These are phyloP conservation scores for Sphaerophoria rueppellii DNA, from an alignment of 2,888 invertebrate species.

Conservation along the genomic window DNA sequence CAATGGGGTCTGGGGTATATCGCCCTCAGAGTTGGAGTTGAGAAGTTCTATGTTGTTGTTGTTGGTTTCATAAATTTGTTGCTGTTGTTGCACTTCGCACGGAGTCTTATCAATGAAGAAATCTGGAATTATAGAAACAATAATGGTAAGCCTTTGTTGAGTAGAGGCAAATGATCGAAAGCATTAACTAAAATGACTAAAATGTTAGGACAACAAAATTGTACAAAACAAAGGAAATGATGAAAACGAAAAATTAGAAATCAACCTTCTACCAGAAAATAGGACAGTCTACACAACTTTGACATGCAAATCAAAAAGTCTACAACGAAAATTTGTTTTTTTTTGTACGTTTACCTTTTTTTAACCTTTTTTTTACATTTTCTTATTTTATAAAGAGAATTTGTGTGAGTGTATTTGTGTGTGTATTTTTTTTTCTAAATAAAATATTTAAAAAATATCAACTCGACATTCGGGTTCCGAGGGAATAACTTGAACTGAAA, in stretches of 20 bases:
- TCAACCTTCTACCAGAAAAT: slow-evolving; percentile 34
- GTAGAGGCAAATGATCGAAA: too few species aligned
- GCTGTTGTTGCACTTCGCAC: slow-evolving; percentile 58
- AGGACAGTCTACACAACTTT: slow-evolving; percentile 31
- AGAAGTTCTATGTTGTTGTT: slow-evolving; percentile 47
- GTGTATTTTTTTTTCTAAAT: slow-evolving; percentile 56
- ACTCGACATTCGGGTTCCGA: slow-evolving; percentile 79
- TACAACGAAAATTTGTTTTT: slow-evolving; percentile 28
- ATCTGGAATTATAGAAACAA: slow-evolving; percentile 74
- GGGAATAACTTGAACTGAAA: slow-evolving; percentile 81
- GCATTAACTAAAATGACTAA: background rate
- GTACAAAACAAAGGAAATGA: slow-evolving; percentile 8
- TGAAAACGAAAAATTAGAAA: background rate
- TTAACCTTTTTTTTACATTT: slow-evolving; percentile 47
- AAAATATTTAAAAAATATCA: slow-evolving; percentile 78
- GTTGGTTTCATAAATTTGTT: slow-evolving; percentile 48
- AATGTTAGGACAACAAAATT: background rate
- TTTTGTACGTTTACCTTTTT: slow-evolving; percentile 40
- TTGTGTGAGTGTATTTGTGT: slow-evolving; percentile 58
- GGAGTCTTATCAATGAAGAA: slow-evolving; percentile 80
- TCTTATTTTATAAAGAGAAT: slow-evolving; percentile 47
- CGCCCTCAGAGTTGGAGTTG: slow-evolving; percentile 50
- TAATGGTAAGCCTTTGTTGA: background rate
- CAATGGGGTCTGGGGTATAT: slow-evolving; percentile 46
- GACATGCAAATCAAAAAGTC: slow-evolving; percentile 42